Percentiles rank a stretch among this genome's conserved stretches.
Conservation (phyloP, 2,888 invertebrate genomes). For the Drosophila maculinotata region DNA sequence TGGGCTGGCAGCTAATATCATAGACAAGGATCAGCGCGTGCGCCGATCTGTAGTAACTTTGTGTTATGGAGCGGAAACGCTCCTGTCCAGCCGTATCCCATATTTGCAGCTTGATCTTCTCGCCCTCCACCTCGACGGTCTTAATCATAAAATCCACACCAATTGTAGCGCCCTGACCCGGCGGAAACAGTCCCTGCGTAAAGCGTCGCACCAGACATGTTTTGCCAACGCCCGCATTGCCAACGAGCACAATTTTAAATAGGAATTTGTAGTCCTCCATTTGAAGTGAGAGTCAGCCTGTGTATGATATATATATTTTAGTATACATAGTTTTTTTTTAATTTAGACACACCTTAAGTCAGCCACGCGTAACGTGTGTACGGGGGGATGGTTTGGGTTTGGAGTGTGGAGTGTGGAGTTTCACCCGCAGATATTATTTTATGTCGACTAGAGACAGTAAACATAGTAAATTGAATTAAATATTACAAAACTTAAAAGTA, state of each 20-base stretch:
- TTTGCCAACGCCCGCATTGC: conserved; percentile 99
- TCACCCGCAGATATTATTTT: conserved; percentile 34
- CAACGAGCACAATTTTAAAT: conserved; percentile 99
- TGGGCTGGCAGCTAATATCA: conserved; percentile 98
- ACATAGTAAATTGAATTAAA: too few species aligned
- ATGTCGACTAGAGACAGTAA: too few species aligned
- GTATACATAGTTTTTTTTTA: conserved; percentile 33
- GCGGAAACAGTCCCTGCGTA: conserved; percentile 99
- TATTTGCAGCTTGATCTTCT: conserved; percentile 98
- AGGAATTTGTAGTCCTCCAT: conserved; percentile 99
- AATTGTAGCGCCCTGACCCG: conserved; percentile 99
- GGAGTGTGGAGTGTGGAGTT: conserved; percentile 23
- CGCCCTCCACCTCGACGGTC: conserved; percentile 98
- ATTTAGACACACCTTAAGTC: conserved; percentile 67
- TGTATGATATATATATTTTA: conserved; percentile 15
- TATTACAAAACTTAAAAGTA: too few species aligned
- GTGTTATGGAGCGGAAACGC: conserved; percentile 97
- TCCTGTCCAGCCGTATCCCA: conserved; percentile 99
- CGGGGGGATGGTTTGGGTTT: conserved; percentile 39
- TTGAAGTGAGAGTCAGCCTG: conserved; percentile 6
- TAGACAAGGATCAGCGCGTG: conserved; percentile 98
- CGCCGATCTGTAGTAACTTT: conserved; percentile 98
- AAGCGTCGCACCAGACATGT: conserved; percentile 98
- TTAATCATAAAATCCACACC: conserved; percentile 99
- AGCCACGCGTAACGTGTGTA: conserved; percentile 70